A percentile compares a stretch with the other conserved stretches of the same genome.
phyloP scores from a whole-genome alignment of 2,888 invertebrate genomes.

The Ypsolopha sequella region DNA sequence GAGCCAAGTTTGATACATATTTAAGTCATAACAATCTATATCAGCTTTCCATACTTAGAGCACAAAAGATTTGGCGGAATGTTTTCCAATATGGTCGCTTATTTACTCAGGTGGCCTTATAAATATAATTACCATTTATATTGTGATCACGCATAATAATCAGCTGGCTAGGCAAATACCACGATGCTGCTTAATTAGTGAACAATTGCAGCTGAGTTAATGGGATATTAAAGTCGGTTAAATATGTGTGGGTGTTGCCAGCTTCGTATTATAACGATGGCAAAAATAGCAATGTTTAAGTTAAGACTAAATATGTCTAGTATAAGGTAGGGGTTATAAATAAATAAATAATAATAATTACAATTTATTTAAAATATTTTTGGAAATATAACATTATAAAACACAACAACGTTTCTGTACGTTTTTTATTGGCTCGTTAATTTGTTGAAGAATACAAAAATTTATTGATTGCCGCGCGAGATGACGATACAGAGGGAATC shows the following conservation, averaged over 20 bases:
- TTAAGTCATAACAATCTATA: conserved; percentile 23
- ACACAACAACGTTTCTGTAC: no score
- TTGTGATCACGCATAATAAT: conserved; percentile 68
- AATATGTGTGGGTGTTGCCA: background rate
- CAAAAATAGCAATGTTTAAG: background rate
- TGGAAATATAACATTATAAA: no score
- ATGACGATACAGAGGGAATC: no score
- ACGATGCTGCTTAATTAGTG: conserved; percentile 56
- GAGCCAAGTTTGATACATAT: background rate
- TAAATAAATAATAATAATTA: no score
- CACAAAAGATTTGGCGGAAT: conserved; percentile 18
- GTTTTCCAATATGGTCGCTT: conserved; percentile 43
- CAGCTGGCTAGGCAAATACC: conserved; percentile 54
- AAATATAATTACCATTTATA: conserved; percentile 68
- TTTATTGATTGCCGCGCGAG: no score
- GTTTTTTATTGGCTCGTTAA: no score
- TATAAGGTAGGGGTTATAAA: no score
- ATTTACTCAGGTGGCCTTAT: conserved; percentile 60
- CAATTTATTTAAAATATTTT: no score
- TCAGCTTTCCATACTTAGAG: conserved; percentile 3
- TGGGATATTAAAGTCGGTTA: conserved; percentile 22
- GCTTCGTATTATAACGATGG: background rate
- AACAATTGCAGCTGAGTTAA: conserved; percentile 46
- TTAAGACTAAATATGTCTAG: no score
- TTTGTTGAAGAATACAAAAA: no score